These are phyloP conservation scores for Acanthosepion esculentum DNA, from an alignment of 2,888 invertebrate species.

Conservation along the genomic window DNA sequence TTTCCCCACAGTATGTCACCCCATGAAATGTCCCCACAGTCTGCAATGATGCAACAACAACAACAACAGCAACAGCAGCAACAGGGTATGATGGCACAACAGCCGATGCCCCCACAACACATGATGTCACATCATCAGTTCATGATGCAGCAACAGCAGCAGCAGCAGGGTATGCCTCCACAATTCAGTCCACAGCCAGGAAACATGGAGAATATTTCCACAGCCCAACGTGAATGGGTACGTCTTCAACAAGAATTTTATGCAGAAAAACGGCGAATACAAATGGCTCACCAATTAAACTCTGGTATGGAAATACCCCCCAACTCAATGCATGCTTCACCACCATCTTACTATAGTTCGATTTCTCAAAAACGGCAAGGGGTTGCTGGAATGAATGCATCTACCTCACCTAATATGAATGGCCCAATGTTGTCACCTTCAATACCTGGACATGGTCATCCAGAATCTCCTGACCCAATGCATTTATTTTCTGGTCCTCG, in stretches of 20 bases:
- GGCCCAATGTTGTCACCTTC: conserved; percentile 64
- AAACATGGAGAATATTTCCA: conserved; percentile 69
- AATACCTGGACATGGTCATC: conserved; percentile 49
- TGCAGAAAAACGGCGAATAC: conserved; percentile 64
- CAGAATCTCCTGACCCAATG: conserved; percentile 60
- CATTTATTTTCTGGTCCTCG: conserved; percentile 61
- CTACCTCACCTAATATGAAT: conserved; percentile 71
- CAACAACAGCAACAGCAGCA: conserved; percentile 43
- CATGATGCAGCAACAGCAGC: conserved; percentile 76
- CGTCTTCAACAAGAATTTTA: conserved; percentile 87
- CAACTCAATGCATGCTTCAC: conserved; percentile 59
- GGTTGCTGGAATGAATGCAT: conserved; percentile 64
- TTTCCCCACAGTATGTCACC: conserved; percentile 49
- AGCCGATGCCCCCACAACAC: conserved; percentile 58
- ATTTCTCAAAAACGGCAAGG: conserved; percentile 68
- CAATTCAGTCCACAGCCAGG: conserved; percentile 56
- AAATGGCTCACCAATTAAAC: conserved; percentile 66
- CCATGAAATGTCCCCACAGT: conserved; percentile 48
- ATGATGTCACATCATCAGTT: conserved; percentile 63
- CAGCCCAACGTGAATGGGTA: conserved; percentile 90
- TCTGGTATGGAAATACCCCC: conserved; percentile 55
- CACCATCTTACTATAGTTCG: conserved; percentile 69
- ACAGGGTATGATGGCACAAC: conserved; percentile 60
- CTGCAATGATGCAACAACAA: conserved; percentile 50
- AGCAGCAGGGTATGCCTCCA: conserved; percentile 39